Percentiles rank a stretch among this genome's conserved stretches.
Evolutionary conservation across 2,113 vertebrate species (phyloP).

Genomic region (Nyctereutes procyonoides): DNA sequence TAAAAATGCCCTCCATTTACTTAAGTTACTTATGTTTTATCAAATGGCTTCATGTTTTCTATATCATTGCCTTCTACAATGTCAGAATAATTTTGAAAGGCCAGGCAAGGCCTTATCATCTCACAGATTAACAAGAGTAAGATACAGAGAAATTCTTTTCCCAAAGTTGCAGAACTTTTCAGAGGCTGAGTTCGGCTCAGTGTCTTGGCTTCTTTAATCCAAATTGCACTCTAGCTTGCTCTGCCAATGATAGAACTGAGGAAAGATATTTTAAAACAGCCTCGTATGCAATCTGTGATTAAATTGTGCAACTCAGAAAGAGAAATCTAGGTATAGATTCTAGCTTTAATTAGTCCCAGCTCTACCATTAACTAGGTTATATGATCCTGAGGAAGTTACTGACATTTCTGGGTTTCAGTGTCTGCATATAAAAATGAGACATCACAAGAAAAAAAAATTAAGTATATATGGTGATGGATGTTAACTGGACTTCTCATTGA

Average conservation of each 20-base stretch:
- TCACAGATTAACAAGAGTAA: not conserved
- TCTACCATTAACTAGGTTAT: not conserved
- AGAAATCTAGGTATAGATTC: slow-evolving; percentile 1
- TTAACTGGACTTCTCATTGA: not conserved
- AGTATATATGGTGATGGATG: not conserved
- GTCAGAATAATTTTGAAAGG: not conserved
- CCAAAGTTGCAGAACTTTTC: not conserved
- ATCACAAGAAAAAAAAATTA: not conserved
- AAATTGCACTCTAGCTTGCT: slow-evolving; percentile 41
- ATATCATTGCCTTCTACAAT: not conserved
- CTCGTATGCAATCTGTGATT: slow-evolving; percentile 53
- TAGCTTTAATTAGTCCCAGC: not conserved
- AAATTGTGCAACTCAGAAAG: not conserved
- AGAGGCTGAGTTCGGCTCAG: not conserved
- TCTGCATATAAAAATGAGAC: not conserved
- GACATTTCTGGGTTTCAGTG: not conserved
- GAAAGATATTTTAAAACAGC: slow-evolving; percentile 58
- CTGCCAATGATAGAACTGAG: slow-evolving; percentile 4
- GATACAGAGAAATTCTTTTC: not conserved
- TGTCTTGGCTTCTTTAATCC: not conserved
- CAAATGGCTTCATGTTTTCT: not conserved
- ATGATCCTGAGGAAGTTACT: not conserved
- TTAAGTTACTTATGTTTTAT: not conserved
- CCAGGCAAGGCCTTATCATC: not conserved
- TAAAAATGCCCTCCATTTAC: not conserved